phyloP scores from a whole-genome alignment of 2,888 invertebrate genomes.

The Philaethria dido region DNA sequence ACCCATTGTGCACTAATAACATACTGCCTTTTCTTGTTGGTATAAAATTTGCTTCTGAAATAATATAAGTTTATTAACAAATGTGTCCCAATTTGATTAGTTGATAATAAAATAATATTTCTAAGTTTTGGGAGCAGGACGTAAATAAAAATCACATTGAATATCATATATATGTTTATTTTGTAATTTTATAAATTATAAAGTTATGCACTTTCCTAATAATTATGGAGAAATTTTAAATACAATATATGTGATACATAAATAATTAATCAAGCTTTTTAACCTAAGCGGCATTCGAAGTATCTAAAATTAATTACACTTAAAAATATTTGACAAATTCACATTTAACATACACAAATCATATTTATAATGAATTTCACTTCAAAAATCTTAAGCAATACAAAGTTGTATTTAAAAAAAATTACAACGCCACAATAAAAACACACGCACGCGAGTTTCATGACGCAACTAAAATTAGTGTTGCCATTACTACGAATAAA shows the following conservation, averaged over 20 bases:
- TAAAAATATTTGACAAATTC: neutral
- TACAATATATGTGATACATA: neutral
- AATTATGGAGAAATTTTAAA: too few species aligned
- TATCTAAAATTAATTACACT: neutral
- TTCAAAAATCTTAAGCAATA: neutral
- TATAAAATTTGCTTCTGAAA: conserved; percentile 75
- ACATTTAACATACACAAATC: conserved; percentile 1
- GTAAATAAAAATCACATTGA: conserved; percentile 6
- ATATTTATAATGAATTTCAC: neutral
- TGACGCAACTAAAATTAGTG: conserved; percentile 32
- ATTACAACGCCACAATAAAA: conserved; percentile 28
- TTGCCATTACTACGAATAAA: conserved; percentile 19
- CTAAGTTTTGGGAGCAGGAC: neutral
- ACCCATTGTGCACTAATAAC: conserved; percentile 69
- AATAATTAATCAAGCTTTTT: conserved; percentile 9
- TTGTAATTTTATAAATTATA: neutral
- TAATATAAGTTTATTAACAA: conserved; percentile 30
- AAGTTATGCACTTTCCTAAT: too few species aligned
- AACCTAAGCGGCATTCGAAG: conserved; percentile 3
- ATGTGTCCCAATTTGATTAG: conserved; percentile 22
- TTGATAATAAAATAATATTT: neutral
- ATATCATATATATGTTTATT: neutral
- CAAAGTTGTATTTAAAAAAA: neutral
- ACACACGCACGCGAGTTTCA: conserved; percentile 32
- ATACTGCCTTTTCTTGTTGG: conserved; percentile 73